Base-by-base conservation (phyloP, 2,888 invertebrate genomes). In the Pristionchus maxplancki region DNA sequence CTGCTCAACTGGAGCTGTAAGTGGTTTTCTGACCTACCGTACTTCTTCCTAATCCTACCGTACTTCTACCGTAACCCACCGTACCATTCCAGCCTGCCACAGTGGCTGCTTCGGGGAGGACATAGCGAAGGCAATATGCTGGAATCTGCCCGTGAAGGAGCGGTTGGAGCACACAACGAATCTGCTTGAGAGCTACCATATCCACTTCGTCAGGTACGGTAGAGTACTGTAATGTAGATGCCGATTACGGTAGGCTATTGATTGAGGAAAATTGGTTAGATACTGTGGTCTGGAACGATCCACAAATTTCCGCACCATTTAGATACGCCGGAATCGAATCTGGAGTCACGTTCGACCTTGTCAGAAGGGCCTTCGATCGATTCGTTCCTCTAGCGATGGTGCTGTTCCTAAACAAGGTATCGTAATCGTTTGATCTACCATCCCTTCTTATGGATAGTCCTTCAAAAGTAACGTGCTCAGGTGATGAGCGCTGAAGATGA, bases 91-190 rank as follows among this genome's bases (percentile, higher is more conserved):
- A 93, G 94, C 91, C 82, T 90, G 92, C 20, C 94, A 94, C 89
- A 92, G 93, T 9, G 94, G 94, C 15, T 94, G 94, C 82, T 93
- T 93, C 88, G 94, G 92, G 0, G 94, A 94, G 89, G 94, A 94
- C 87, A 89, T 94, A n/a, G 92, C 93, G 24, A 94, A 94, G 87
- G 92, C 92, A 17, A 94, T 94, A 9, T 94, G 93, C 88, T 94
- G 93, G 93, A 94, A 94, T 90, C 85, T 93, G 58, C 88, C 89
- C 15, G 82, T 90, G 28, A 90, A 90, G 64, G 93, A 93, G 31
- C 84, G 90, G 13, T 24, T 58, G 24, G 81, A 53, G 24, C 81
- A 88, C 62, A 88, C 78, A 34, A 81, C 78, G 2, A 81, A 58
- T 48, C 81, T 88, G 9, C 88, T 88, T 0, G 88, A 88, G 62